Conservation (phyloP, 2,888 invertebrate genomes). For the Lycocerus yunnanus region DNA sequence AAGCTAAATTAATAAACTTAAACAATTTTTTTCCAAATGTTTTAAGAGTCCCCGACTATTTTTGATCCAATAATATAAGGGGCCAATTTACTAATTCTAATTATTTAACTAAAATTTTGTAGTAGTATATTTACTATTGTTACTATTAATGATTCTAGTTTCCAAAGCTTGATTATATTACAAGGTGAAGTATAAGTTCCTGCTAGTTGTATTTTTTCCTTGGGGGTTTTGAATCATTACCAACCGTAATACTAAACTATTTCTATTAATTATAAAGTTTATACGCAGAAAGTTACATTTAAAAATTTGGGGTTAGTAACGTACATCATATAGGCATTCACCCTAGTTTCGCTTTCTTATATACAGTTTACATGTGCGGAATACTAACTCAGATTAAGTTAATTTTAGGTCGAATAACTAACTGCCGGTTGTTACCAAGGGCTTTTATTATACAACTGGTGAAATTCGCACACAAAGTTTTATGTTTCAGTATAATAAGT, state of each 20-base stretch:
- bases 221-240: not conserved
- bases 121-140: no score
- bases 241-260: not conserved
- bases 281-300: not conserved
- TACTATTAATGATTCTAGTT: not conserved
- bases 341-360: not conserved
- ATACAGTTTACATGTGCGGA: not conserved
- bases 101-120: no score
- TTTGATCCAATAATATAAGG: no score
- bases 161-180: not conserved
- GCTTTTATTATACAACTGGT: not conserved
- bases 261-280: not conserved
- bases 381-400: not conserved
- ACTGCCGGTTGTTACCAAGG: not conserved
- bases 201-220: not conserved
- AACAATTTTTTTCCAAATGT: no score
- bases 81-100: no score
- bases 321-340: no score
- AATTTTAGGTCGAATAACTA: not conserved
- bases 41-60: no score
- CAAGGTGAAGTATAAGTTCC: not conserved
- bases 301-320: not conserved
- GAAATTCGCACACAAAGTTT: not conserved
- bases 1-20: no score
- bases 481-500: not conserved